These are phyloP conservation scores for Coturnix japonica DNA, from an alignment of 2,113 vertebrate species.

Conservation along the genomic window DNA sequence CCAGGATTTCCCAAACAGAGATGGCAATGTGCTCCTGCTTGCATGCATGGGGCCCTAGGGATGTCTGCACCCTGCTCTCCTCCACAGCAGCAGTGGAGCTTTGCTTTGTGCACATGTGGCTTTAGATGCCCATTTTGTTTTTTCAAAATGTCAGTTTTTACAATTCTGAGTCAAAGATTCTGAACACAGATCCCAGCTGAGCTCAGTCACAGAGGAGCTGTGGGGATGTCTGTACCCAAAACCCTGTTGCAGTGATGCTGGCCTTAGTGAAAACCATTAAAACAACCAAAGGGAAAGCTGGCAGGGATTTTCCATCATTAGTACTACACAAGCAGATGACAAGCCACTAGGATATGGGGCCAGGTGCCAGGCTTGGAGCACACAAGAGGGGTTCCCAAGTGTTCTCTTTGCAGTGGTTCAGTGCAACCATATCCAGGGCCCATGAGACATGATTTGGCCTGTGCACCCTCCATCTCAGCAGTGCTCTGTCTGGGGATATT, in stretches of 20 bases:
- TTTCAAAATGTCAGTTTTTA: rapidly evolving
- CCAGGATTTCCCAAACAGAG: neutral
- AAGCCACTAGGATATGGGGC: neutral
- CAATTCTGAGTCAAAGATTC: neutral
- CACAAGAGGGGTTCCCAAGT: neutral
- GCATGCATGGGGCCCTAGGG: rapidly evolving
- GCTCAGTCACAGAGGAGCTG: neutral
- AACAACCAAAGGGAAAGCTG: neutral
- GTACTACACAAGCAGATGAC: too few species aligned
- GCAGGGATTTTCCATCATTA: neutral
- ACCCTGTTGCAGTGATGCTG: neutral
- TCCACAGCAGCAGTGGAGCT: rapidly evolving
- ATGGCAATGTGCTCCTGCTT: rapidly evolving
- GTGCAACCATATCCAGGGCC: neutral
- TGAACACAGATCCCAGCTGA: neutral
- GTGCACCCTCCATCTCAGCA: neutral
- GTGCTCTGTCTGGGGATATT: neutral
- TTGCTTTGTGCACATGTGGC: rapidly evolving
- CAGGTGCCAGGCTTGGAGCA: neutral
- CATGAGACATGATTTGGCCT: neutral
- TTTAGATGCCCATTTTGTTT: neutral
- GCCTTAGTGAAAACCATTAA: too few species aligned
- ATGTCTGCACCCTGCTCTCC: neutral
- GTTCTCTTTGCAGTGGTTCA: neutral
- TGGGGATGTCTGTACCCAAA: neutral